Conservation (phyloP, 2,888 invertebrate genomes). For the Pheosia gnoma region DNA sequence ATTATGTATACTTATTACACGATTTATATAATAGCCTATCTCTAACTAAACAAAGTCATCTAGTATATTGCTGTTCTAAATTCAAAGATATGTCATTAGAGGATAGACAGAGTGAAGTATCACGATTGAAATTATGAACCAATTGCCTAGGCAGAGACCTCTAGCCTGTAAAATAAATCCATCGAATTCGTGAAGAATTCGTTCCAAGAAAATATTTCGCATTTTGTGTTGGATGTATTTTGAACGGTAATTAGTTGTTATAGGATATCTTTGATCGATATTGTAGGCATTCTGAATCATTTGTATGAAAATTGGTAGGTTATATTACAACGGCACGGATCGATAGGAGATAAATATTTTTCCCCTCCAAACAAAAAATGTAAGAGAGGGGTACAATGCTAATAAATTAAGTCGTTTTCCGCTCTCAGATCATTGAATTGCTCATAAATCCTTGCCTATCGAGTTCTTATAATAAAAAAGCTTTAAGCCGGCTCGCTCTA, state of each 20-base stretch:
- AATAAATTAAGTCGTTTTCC: slow-evolving; percentile 8
- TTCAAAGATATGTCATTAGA: no score
- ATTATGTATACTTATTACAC: no score
- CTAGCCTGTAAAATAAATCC: slow-evolving; percentile 3
- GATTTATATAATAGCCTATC: no score
- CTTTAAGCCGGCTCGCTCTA: not conserved
- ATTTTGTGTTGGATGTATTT: not conserved
- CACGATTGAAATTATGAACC: no score
- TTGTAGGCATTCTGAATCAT: not conserved
- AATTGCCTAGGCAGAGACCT: no score
- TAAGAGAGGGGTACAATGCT: not conserved
- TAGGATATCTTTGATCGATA: not conserved
- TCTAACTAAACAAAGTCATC: no score
- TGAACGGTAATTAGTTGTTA: not conserved
- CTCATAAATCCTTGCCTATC: slow-evolving; percentile 7
- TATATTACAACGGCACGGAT: no score
- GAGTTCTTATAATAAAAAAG: slow-evolving; percentile 4
- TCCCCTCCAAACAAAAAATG: not conserved
- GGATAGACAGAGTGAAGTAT: no score
- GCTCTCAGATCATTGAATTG: slow-evolving; percentile 7
- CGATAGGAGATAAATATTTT: not conserved
- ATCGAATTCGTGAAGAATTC: not conserved
- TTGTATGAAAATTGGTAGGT: no score
- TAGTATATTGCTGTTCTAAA: no score
- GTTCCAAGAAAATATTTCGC: not conserved